Conservation (phyloP, 2,113 vertebrate genomes). For the Ptyas mucosa region DNA sequence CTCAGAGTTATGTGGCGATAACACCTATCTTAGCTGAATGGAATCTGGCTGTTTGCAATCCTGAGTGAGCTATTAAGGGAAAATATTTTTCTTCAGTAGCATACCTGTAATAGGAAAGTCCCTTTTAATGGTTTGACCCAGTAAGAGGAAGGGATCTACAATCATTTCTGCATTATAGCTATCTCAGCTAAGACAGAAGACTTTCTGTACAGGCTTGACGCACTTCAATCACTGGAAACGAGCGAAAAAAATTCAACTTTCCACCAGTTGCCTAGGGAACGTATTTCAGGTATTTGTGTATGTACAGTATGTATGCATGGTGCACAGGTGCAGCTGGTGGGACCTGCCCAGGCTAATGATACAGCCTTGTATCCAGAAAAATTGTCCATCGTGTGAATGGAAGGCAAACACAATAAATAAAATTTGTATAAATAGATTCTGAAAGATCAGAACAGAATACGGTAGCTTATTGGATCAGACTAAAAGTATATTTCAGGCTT, state of each 20-base stretch:
- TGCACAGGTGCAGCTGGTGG: neutral
- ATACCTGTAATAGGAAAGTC: conserved; percentile 38
- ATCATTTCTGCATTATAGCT: neutral
- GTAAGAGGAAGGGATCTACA: neutral
- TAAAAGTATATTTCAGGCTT: neutral
- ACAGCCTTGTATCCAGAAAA: neutral
- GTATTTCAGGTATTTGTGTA: neutral
- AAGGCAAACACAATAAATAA: neutral
- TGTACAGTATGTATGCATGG: neutral
- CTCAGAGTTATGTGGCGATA: conserved; percentile 61
- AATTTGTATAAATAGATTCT: neutral
- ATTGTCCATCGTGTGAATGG: neutral
- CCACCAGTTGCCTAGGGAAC: neutral
- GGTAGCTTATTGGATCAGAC: neutral
- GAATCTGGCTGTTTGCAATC: conserved; percentile 49
- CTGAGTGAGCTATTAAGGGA: conserved; percentile 43
- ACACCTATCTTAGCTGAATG: conserved; percentile 46
- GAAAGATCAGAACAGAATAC: neutral
- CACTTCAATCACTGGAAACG: neutral
- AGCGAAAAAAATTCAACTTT: neutral
- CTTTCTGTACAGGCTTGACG: neutral
- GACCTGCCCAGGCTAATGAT: neutral
- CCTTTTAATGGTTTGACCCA: conserved; percentile 37
- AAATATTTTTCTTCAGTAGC: conserved; percentile 3
- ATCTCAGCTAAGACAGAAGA: neutral